Conservation (phyloP, 2,797 vertebrate genomes). For the Vireo griseus region DNA sequence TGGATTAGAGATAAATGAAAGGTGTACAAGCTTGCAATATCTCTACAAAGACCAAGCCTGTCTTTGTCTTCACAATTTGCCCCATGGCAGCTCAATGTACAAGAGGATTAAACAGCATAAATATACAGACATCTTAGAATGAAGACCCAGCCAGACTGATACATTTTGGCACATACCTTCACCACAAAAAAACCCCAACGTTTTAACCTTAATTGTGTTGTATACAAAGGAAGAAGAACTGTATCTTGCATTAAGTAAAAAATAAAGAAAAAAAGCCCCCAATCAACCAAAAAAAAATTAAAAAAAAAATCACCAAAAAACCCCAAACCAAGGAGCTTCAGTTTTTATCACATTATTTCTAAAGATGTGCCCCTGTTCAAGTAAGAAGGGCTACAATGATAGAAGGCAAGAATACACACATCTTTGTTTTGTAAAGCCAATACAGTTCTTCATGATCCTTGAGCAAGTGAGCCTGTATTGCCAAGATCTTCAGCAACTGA, state of each 20-base stretch:
- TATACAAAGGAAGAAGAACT: neutral
- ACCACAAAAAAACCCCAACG: rapidly evolving
- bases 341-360: neutral
- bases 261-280: too few relatives aligned
- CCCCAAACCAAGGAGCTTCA: neutral
- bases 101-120: neutral
- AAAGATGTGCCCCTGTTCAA: rapidly evolving
- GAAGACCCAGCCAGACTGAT: neutral
- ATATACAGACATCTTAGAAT: neutral
- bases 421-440: neutral
- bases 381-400: neutral
- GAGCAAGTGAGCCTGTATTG: neutral
- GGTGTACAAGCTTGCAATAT: neutral
- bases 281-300: rapidly evolving
- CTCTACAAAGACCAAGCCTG: neutral
- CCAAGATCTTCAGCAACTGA: neutral
- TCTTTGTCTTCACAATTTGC: neutral
- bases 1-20: neutral
- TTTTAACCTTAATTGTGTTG: neutral
- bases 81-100: neutral
- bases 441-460: neutral
- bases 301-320: neutral
- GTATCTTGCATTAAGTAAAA: neutral
- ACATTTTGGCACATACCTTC: neutral
- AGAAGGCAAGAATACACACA: neutral